Evolutionary conservation across 2,888 invertebrate genomes (phyloP).

Genomic region (Junonia oenone): DNA sequence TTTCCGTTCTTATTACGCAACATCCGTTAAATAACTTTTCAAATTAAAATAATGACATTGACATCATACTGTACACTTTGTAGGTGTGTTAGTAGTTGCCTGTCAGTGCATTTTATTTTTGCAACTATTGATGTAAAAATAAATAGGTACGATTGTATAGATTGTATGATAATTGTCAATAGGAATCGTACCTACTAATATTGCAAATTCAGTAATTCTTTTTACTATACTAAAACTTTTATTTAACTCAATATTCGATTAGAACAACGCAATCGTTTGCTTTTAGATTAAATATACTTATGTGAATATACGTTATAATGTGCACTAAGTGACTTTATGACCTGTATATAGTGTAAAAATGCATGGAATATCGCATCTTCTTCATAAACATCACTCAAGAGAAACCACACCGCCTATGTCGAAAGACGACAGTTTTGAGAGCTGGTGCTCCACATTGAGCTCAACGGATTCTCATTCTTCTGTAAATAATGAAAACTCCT

Average conservation of each 20-base stretch:
- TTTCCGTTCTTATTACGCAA: slow-evolving; percentile 3
- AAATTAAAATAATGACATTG: background rate
- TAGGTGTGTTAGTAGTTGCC: background rate
- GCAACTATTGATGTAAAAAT: background rate
- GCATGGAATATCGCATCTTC: slow-evolving; percentile 54
- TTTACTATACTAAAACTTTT: no score
- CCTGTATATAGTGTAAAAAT: slow-evolving; percentile 20
- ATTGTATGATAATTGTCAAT: no score
- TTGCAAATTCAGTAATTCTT: no score
- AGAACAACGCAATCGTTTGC: slow-evolving; percentile 8
- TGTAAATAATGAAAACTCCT: slow-evolving; percentile 38
- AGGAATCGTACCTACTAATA: no score
- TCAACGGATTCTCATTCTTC: slow-evolving; percentile 44
- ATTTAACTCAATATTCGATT: slow-evolving; percentile 2
- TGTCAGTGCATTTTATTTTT: background rate
- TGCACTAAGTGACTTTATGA: slow-evolving; percentile 4
- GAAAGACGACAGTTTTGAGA: slow-evolving; percentile 65
- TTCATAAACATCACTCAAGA: slow-evolving; percentile 56
- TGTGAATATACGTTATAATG: background rate
- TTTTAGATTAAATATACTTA: background rate
- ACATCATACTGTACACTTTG: background rate
- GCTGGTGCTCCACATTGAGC: slow-evolving; percentile 62
- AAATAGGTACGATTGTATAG: no score
- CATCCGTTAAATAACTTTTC: background rate
- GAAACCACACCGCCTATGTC: slow-evolving; percentile 54